Evolutionary conservation across 2,888 invertebrate genomes (phyloP).

Genomic region (Ophion costatus): DNA sequence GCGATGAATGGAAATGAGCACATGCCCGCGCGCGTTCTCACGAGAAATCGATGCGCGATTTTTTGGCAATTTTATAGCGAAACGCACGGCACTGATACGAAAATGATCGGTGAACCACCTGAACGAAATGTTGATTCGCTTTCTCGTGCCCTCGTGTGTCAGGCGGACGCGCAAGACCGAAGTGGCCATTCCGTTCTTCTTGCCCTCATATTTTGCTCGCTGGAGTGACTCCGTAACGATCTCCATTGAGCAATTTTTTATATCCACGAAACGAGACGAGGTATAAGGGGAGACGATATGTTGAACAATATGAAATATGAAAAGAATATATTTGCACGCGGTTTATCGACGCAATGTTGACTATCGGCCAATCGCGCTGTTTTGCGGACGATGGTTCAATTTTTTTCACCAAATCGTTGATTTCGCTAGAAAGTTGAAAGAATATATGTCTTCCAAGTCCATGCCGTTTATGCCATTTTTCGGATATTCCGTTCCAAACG

Average conservation of each 20-base stretch:
- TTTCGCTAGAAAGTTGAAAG: no score
- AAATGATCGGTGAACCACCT: constrained; percentile 70
- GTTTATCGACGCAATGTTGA: not conserved
- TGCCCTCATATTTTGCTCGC: not conserved
- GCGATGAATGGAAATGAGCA: not conserved
- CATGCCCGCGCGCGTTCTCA: not conserved
- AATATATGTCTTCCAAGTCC: no score
- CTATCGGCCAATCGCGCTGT: not conserved
- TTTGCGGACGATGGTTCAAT: not conserved
- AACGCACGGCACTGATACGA: constrained; percentile 63
- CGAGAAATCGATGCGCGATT: constrained; percentile 49
- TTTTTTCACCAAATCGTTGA: not conserved
- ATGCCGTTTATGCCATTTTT: no score
- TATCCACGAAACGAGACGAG: constrained; percentile 41
- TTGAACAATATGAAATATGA: no score
- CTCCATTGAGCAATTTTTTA: constrained; percentile 56
- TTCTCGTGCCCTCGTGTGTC: constrained; percentile 27
- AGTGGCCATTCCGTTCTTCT: not conserved
- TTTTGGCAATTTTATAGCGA: constrained; percentile 55
- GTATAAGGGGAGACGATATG: constrained; percentile 53
- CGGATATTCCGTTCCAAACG: no score
- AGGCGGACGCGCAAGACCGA: not conserved
- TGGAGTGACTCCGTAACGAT: constrained; percentile 53
- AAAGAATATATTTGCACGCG: not conserved
- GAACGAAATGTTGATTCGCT: constrained; percentile 57